phyloP scores from a whole-genome alignment of 1,140 invertebrate genomes.

The Protaetia brevitarsis region DNA sequence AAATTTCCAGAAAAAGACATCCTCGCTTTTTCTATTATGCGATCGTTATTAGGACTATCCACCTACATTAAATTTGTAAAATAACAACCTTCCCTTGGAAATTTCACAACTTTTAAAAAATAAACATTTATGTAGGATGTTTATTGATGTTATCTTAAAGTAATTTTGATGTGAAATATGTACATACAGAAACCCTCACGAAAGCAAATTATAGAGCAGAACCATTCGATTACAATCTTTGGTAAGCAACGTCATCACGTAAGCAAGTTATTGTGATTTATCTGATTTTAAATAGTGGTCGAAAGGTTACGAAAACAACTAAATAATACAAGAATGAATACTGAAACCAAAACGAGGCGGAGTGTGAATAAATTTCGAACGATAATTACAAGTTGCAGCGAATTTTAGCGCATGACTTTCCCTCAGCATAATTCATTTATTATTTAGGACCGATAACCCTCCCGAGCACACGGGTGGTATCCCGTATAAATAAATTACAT shows the following conservation, averaged over 20 bases:
- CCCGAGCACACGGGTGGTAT: not conserved
- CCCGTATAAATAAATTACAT: not conserved
- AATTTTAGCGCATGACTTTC: conserved; percentile 4
- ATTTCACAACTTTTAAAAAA: too few species aligned
- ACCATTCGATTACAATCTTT: not conserved
- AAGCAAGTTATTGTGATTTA: not conserved
- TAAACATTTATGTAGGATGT: too few species aligned
- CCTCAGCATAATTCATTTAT: conserved; percentile 1
- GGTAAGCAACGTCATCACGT: not conserved
- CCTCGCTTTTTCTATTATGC: too few species aligned
- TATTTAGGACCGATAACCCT: conserved; percentile 15
- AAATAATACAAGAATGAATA: not conserved
- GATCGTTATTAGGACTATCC: too few species aligned
- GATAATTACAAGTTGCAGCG: conserved; percentile 4
- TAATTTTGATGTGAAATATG: too few species aligned
- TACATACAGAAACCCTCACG: not conserved
- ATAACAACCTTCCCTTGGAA: too few species aligned
- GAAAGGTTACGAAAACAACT: conserved; percentile 1
- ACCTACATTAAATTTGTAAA: too few species aligned
- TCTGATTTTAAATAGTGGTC: too few species aligned
- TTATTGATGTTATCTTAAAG: too few species aligned
- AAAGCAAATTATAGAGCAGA: conserved; percentile 4
- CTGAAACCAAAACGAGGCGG: not conserved
- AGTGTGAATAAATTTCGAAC: not conserved
- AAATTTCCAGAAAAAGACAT: too few species aligned